A percentile compares a stretch with the other conserved stretches of the same genome.
phyloP scores from a whole-genome alignment of 2,888 invertebrate species.

The Sarcophaga rosellei region DNA sequence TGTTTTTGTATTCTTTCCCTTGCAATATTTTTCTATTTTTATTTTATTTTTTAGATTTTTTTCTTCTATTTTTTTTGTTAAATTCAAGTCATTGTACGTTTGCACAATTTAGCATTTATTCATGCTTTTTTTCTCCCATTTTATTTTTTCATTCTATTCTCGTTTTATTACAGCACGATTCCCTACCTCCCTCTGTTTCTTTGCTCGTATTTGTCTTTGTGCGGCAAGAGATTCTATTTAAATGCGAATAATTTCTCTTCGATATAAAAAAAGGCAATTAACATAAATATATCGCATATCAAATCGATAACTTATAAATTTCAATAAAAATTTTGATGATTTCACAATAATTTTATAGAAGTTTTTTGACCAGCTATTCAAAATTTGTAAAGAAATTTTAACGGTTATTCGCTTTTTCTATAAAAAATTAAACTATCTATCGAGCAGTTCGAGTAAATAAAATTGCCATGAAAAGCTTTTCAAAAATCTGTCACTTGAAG shows the following conservation, averaged over 20 bases:
- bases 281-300: neutral
- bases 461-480: too few relatives aligned
- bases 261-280: conserved; percentile 17
- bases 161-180: conserved; percentile 24
- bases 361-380: neutral
- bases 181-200: conserved; percentile 15
- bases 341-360: neutral
- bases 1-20: conserved; percentile 51
- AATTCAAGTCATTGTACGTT: conserved; percentile 62
- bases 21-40: conserved; percentile 33
- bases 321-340: neutral
- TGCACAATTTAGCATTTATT: conserved; percentile 61
- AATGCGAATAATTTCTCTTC: neutral
- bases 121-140: neutral
- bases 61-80: conserved; percentile 41
- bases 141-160: neutral
- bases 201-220: conserved; percentile 32
- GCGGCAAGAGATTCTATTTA: conserved; percentile 49
- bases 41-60: conserved; percentile 4
- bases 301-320: neutral
- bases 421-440: too few relatives aligned
- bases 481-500: too few relatives aligned
- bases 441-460: too few relatives aligned
- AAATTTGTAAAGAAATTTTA: too few relatives aligned
- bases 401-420: too few relatives aligned